Evolutionary conservation across 2,797 vertebrate genomes (phyloP), one percentile per base, ranked within the genome.

Genomic region (Notolepis coatsorum): DNA sequence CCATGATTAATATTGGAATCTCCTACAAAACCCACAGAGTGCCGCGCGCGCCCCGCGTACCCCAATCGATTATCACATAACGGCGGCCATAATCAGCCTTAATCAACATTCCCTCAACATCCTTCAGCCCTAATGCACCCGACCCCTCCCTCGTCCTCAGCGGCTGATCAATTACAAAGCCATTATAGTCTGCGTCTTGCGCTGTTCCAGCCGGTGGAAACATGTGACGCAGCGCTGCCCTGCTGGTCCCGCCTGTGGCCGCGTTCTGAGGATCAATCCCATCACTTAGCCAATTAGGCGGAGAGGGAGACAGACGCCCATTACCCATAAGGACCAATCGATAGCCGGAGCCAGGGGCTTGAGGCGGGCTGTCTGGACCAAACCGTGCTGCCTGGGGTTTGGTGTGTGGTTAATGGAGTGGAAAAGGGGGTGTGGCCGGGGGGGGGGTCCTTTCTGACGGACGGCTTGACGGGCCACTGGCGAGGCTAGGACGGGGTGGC

Each of bases 281-380:
- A 91, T 92, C 91, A 92, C 92, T 93, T 90, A 91, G 86, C 88
- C 91, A 92, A 92, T 92, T 92, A 93, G 88, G 90, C 87, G 88
- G n/a, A 86, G 75, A 85, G 85, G 84, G 86, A 92, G 91, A 92
- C 89, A 90, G 90, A 91, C 80, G 77, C 55, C 91, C 89, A 90
- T 92, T 93, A 93, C 84, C n/a, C 68, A 80, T 88, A 82, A 85
- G 84, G 87, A 85, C 81, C 85, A 84, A 91, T 93, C 92, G 75
- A 93, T 92, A 91, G 74, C 71, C 51, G 89, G 91, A 91, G 90
- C 82, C 91, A 85, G 77, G 62, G 79, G 70, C 76, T 65, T 71
- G 80, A 85, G 84, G 79, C 81, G 86, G 42, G 79, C 63, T 68
- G 89, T 91, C 89, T 90, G 81, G 71, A 61, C 75, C 71, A 5